These are phyloP conservation scores for Oostethus manadensis DNA, from an alignment of 2,113 vertebrate genomes.

Conservation along the genomic window DNA sequence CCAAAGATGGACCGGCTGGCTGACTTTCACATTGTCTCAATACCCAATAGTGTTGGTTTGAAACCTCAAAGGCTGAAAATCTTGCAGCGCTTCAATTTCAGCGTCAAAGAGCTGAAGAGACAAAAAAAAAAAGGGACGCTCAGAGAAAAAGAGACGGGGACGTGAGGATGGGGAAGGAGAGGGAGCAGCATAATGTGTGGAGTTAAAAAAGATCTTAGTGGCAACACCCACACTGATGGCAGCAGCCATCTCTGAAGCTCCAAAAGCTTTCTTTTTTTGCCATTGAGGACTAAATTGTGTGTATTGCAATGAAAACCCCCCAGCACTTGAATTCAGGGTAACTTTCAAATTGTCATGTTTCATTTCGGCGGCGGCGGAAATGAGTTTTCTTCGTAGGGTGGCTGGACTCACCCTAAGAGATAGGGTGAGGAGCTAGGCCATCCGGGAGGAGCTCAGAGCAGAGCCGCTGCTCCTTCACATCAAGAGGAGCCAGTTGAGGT, in stretches of 20 bases:
- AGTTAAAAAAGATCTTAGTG: slow-evolving; percentile 13
- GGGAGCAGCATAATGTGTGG: not conserved
- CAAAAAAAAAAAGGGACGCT: slow-evolving; percentile 30
- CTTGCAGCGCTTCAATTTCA: slow-evolving; percentile 12
- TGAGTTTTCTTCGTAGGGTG: too few species aligned
- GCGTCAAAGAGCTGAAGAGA: slow-evolving; percentile 42
- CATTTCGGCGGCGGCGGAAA: not conserved
- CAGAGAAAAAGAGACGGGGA: not conserved
- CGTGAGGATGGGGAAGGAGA: slow-evolving; percentile 3
- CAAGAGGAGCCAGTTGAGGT: too few species aligned
- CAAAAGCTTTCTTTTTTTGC: slow-evolving; percentile 13
- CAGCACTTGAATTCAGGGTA: slow-evolving; percentile 9
- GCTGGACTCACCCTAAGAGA: too few species aligned
- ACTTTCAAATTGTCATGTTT: slow-evolving; percentile 6
- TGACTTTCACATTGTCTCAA: slow-evolving; percentile 31
- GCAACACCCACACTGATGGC: slow-evolving; percentile 10
- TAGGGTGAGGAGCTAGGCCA: too few species aligned
- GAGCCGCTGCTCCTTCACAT: too few species aligned
- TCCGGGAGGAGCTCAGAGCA: too few species aligned
- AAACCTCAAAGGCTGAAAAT: slow-evolving; percentile 48
- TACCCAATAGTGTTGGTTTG: slow-evolving; percentile 25
- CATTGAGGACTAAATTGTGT: not conserved
- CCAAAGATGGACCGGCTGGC: slow-evolving; percentile 4
- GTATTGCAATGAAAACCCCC: not conserved
- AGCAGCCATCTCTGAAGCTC: not conserved